These are phyloP conservation scores for Rhynchomys soricoides DNA, from an alignment of 2,113 vertebrate genomes.

Conservation along the genomic window DNA sequence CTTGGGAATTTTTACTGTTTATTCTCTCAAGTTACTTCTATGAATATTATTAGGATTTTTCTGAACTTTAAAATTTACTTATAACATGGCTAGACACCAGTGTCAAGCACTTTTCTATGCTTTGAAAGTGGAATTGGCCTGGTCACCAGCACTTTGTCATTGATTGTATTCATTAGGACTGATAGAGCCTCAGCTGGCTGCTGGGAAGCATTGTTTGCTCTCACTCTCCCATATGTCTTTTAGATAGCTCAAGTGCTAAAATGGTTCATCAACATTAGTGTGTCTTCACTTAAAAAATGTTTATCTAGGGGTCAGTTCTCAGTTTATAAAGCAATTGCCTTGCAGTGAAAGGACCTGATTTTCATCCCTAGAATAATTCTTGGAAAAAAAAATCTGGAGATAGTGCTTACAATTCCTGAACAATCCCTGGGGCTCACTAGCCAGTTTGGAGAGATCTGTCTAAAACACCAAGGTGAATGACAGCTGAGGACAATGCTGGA, in stretches of 20 bases:
- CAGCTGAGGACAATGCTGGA: background rate
- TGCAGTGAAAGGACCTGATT: background rate
- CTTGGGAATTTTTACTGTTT: constrained; percentile 26
- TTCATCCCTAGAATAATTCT: background rate
- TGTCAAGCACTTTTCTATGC: background rate
- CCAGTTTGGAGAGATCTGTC: background rate
- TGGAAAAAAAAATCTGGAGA: background rate
- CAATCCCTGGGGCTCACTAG: background rate
- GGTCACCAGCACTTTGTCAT: background rate
- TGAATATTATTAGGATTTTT: background rate
- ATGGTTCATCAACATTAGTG: background rate
- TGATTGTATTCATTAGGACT: background rate
- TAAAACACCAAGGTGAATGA: background rate
- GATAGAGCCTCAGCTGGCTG: too few species aligned
- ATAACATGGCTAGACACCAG: background rate
- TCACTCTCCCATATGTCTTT: background rate
- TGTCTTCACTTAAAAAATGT: background rate
- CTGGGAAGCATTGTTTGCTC: background rate
- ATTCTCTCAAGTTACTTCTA: background rate
- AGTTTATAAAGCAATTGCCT: background rate
- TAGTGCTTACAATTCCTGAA: background rate
- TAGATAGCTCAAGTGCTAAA: background rate
- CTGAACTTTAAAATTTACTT: background rate
- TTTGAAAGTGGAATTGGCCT: background rate
- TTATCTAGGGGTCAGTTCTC: background rate